Evolutionary conservation across 2,113 vertebrate species (phyloP).

Genomic region (Nothocercus nigrocapillus): DNA sequence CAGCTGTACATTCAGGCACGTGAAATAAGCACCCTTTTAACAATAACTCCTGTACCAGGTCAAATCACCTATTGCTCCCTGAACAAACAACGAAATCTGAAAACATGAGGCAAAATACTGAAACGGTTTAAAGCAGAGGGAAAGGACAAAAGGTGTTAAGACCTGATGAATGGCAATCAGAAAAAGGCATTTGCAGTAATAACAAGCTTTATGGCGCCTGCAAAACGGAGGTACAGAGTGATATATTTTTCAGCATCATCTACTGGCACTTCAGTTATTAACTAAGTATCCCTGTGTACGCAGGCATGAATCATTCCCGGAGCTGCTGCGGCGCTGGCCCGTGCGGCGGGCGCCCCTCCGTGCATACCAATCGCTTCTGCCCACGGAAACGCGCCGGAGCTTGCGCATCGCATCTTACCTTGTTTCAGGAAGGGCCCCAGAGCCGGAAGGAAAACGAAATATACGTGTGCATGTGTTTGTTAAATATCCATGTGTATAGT

Average conservation of each 20-base stretch:
- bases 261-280: accelerated
- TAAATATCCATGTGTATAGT: background rate
- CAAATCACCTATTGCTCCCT: background rate
- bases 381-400: accelerated
- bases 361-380: background rate
- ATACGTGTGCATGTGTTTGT: too few relatives aligned
- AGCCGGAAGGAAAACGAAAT: background rate
- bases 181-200: accelerated
- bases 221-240: background rate
- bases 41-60: background rate
- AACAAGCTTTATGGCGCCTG: accelerated
- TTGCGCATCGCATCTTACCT: background rate
- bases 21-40: background rate
- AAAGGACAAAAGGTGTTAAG: background rate
- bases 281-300: accelerated
- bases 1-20: too few relatives aligned
- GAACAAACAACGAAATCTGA: background rate
- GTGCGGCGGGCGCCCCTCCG: accelerated
- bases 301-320: accelerated
- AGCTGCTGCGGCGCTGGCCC: background rate
- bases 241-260: accelerated
- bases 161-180: background rate
- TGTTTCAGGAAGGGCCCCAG: accelerated
- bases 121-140: background rate
- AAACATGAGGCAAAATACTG: background rate